These are phyloP conservation scores for Rhincodon typus DNA, from an alignment of 2,797 vertebrate genomes.

Conservation along the genomic window DNA sequence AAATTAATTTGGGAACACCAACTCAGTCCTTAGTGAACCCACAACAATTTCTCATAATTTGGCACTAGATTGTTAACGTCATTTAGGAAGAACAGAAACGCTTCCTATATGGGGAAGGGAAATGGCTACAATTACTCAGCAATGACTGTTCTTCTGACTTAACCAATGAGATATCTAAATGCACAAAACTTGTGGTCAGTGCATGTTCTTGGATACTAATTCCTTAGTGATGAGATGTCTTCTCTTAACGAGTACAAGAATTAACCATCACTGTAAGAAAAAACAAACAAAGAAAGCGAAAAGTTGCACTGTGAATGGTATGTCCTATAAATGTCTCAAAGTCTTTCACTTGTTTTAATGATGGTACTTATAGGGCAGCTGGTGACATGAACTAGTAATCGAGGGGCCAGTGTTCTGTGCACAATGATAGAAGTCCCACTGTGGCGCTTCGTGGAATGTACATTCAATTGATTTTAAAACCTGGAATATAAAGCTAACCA, in stretches of 20 bases:
- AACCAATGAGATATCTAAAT: not conserved
- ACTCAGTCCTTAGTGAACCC: not conserved
- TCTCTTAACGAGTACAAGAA: not conserved
- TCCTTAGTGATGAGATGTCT: not conserved
- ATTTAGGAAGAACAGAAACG: not conserved
- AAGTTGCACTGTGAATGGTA: not conserved
- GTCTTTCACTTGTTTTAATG: not conserved
- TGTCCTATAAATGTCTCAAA: not conserved
- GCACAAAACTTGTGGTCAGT: not conserved
- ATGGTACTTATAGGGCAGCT: no score
- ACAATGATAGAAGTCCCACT: no score
- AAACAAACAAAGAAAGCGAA: not conserved
- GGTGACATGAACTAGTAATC: no score
- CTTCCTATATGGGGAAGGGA: not conserved
- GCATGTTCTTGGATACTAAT: not conserved
- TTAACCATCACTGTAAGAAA: not conserved
- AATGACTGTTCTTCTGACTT: not conserved
- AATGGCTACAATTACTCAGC: not conserved
- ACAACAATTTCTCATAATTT: not conserved
- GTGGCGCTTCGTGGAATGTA: no score
- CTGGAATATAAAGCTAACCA: no score
- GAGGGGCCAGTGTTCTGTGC: no score
- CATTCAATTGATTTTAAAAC: no score
- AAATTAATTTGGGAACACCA: constrained; percentile 3
- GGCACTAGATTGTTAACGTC: not conserved